Percentiles rank a stretch among this genome's conserved stretches.
These are phyloP conservation scores for Sinodicranocentrus sp. DNA, from an alignment of 2,888 invertebrate species.

Conservation along the genomic window DNA sequence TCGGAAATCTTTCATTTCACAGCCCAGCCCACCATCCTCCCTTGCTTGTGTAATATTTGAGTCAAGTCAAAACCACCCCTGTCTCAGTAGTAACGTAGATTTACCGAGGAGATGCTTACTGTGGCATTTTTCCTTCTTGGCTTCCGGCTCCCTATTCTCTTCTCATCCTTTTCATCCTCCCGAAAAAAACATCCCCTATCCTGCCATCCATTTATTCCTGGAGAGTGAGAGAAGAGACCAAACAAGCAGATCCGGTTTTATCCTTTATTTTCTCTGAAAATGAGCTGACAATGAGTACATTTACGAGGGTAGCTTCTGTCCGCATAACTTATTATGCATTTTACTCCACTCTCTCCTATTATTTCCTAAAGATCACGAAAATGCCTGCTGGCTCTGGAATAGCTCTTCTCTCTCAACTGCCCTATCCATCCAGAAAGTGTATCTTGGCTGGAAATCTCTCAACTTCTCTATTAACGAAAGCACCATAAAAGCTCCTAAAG, in stretches of 20 bases:
- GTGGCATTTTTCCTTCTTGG: slow-evolving; percentile 52
- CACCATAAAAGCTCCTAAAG: slow-evolving; percentile 20
- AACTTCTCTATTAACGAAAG: neutral
- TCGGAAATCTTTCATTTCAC: slow-evolving; percentile 22
- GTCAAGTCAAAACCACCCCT: no score
- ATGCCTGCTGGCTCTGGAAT: slow-evolving; percentile 2
- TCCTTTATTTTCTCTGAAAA: slow-evolving; percentile 37
- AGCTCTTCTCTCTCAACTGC: neutral
- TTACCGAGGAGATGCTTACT: slow-evolving; percentile 29
- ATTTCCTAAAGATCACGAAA: neutral
- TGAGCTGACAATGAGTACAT: slow-evolving; percentile 42
- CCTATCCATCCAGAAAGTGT: neutral
- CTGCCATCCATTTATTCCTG: slow-evolving; percentile 15
- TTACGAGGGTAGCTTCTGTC: neutral
- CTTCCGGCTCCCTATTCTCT: slow-evolving; percentile 52
- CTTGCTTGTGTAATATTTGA: slow-evolving; percentile 12
- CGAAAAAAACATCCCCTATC: neutral
- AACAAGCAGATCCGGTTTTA: slow-evolving; percentile 58
- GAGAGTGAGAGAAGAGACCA: slow-evolving; percentile 33
- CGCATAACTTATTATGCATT: neutral
- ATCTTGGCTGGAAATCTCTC: neutral
- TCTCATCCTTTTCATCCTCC: slow-evolving; percentile 31
- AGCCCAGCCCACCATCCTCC: neutral
- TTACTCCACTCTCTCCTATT: slow-evolving; percentile 9
- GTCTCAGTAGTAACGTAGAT: no score